phyloP scores from a whole-genome alignment of 1,140 invertebrate genomes.

The Lepidurus apus region DNA sequence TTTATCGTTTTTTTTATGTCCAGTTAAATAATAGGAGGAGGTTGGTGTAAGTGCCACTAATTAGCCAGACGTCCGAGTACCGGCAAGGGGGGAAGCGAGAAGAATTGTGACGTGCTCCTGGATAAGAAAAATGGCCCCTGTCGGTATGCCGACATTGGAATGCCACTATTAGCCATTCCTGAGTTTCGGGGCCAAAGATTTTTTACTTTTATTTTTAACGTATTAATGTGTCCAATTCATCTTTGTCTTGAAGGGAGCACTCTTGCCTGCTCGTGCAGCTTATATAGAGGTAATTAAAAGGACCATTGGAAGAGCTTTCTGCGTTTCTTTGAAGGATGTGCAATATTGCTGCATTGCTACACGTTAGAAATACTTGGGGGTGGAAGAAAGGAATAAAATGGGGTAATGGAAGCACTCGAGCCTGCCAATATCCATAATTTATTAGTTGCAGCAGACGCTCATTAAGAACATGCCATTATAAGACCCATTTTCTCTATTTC shows the following conservation, averaged over 20 bases:
- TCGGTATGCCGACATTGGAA: constrained; percentile 17
- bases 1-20: constrained; percentile 14
- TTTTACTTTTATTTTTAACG: neutral
- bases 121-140: neutral
- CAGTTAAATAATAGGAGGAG: neutral
- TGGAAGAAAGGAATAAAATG: neutral
- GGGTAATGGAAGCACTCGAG: neutral
- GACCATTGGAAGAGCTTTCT: too few species aligned
- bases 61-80: neutral
- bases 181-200: neutral
- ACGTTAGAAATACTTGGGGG: neutral
- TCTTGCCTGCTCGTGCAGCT: too few species aligned
- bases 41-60: neutral
- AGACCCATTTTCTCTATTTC: neutral
- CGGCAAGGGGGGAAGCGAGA: neutral
- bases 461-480: neutral
- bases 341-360: neutral
- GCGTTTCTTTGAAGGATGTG: neutral
- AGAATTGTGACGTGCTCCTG: neutral
- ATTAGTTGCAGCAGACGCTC: constrained; percentile 17
- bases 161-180: constrained; percentile 12
- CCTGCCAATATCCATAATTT: constrained; percentile 16
- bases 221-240: neutral
- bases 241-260: neutral
- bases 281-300: too few species aligned